Evolutionary conservation across 2,888 invertebrate genomes (phyloP).

Genomic region (Pogonocherus hispidulus): DNA sequence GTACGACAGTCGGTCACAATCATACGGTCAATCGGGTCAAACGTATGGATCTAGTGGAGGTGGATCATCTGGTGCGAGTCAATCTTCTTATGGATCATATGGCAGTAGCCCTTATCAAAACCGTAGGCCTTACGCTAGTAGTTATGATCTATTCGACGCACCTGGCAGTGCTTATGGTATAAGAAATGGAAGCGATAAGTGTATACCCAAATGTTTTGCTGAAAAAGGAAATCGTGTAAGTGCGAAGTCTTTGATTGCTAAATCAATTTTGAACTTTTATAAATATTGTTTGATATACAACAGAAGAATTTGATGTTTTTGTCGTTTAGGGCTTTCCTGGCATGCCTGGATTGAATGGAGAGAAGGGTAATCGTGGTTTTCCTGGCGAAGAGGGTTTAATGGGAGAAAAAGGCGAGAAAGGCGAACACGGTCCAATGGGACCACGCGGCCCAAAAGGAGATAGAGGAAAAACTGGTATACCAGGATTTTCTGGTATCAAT

Average conservation of each 20-base stretch:
- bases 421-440: slow-evolving; percentile 86
- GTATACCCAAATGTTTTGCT: slow-evolving; percentile 89
- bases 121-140: slow-evolving; percentile 66
- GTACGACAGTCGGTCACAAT: slow-evolving; percentile 14
- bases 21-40: slow-evolving; percentile 1
- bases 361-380: slow-evolving; percentile 83
- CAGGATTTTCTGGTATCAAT: slow-evolving; percentile 86
- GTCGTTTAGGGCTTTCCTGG: slow-evolving; percentile 80
- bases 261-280: background rate
- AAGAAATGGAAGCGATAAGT: slow-evolving; percentile 75
- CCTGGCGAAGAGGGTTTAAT: slow-evolving; percentile 88
- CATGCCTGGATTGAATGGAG: slow-evolving; percentile 78
- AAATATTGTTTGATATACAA: no score
- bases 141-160: slow-evolving; percentile 69
- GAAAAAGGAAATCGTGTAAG: slow-evolving; percentile 85
- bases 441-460: slow-evolving; percentile 88
- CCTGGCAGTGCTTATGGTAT: slow-evolving; percentile 68
- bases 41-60: background rate
- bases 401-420: slow-evolving; percentile 91
- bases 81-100: slow-evolving; percentile 56
- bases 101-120: slow-evolving; percentile 60
- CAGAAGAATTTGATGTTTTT: background rate
- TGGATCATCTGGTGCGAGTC: no score
- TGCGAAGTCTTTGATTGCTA: background rate
- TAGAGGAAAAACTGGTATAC: slow-evolving; percentile 86